Evolutionary conservation across 2,797 vertebrate genomes (phyloP).

Genomic region (Eutrigla gurnardus): DNA sequence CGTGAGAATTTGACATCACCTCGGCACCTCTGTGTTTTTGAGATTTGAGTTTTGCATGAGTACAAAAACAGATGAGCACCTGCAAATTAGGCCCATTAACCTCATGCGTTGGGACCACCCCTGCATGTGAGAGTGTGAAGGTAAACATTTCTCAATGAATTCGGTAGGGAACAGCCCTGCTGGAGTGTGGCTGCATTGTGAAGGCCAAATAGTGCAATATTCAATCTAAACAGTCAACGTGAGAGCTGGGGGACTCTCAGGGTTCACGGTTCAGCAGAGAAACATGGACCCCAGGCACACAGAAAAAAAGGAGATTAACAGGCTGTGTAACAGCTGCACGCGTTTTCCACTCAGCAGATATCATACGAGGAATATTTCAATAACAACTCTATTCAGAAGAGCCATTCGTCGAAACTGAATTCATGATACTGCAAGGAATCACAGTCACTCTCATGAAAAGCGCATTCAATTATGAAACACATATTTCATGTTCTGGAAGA

Average conservation of each 20-base stretch:
- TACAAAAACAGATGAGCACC: conserved; percentile 59
- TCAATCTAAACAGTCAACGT: conserved; percentile 74
- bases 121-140: conserved; percentile 65
- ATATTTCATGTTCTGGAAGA: conserved; percentile 32
- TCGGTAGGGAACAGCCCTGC: conserved; percentile 60
- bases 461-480: conserved; percentile 35
- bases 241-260: conserved; percentile 52
- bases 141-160: conserved; percentile 77
- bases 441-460: conserved; percentile 12
- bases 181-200: conserved; percentile 61
- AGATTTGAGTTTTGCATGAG: conserved; percentile 30
- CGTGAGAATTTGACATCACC: conserved; percentile 18
- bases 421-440: conserved; percentile 40
- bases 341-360: conserved; percentile 55
- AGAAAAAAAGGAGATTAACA: conserved; percentile 21
- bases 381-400: conserved; percentile 41
- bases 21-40: conserved; percentile 37
- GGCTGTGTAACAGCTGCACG: conserved; percentile 59
- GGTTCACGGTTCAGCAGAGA: conserved; percentile 58
- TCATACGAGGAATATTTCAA: conserved; percentile 49
- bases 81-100: conserved; percentile 61
- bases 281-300: conserved; percentile 30
- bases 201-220: conserved; percentile 77
- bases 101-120: conserved; percentile 62
- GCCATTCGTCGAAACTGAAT: conserved; percentile 25